phyloP scores from a whole-genome alignment of 2,113 vertebrate species.

The Zosterops hypoxanthus region DNA sequence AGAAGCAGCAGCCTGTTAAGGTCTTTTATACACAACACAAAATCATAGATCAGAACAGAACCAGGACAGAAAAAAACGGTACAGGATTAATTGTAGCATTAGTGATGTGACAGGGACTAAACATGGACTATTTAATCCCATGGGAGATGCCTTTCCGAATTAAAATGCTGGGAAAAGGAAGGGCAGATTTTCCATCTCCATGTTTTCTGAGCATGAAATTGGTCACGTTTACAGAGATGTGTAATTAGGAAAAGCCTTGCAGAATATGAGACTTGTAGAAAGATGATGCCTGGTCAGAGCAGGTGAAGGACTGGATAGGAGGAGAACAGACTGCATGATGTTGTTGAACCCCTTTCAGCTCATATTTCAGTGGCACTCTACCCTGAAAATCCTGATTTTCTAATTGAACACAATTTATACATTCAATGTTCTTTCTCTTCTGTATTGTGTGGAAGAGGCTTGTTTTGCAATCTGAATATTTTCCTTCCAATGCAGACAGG shows the following conservation, averaged over 20 bases:
- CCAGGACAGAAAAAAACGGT: rapidly evolving
- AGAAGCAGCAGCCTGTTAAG: neutral
- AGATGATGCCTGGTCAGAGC: neutral
- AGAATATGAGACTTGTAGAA: too few species aligned
- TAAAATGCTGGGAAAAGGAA: neutral
- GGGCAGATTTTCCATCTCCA: neutral
- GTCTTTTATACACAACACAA: neutral
- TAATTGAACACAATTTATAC: neutral
- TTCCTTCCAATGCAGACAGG: neutral
- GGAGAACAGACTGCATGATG: neutral
- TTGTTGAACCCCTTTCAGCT: neutral
- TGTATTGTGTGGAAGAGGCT: neutral
- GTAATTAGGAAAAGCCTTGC: neutral
- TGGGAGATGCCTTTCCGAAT: neutral
- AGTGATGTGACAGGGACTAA: neutral
- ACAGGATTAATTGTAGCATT: neutral
- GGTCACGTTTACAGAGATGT: neutral
- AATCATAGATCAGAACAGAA: neutral
- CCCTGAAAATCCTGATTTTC: neutral
- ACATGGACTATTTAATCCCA: neutral
- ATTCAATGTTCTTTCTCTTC: neutral
- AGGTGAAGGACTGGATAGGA: too few species aligned
- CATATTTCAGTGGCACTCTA: neutral
- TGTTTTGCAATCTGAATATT: neutral
- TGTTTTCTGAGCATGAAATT: neutral